A percentile compares a stretch with the other conserved stretches of the same genome.
Evolutionary conservation across 2,888 invertebrate species (phyloP).

Genomic region (Dynastes grantii): DNA sequence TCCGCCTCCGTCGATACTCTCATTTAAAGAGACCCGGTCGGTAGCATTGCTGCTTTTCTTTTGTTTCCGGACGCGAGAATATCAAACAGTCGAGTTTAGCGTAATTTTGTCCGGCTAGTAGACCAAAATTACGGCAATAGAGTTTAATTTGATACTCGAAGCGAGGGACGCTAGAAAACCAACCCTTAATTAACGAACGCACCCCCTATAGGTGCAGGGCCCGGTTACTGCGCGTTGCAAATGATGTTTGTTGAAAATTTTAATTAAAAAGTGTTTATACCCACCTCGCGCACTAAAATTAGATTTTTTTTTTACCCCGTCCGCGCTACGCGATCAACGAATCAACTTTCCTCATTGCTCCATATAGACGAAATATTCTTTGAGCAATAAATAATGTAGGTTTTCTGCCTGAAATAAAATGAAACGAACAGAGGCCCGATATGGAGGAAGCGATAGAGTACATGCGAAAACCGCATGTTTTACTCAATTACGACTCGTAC

Average conservation of each 20-base stretch:
- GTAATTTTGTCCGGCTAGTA: constrained; percentile 16
- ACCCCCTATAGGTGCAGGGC: constrained; percentile 4
- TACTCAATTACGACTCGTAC: constrained; percentile 32
- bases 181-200: constrained; percentile 28
- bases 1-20: neutral
- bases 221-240: neutral
- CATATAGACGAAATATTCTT: constrained; percentile 4
- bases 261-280: constrained; percentile 33
- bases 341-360: neutral
- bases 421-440: neutral
- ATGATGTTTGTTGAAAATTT: constrained; percentile 31
- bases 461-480: constrained; percentile 4
- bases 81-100: constrained; percentile 11
- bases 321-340: constrained; percentile 8
- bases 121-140: constrained; percentile 26
- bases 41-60: neutral
- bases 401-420: constrained; percentile 17
- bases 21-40: neutral
- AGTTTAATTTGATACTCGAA: constrained; percentile 28
- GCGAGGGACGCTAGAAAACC: constrained; percentile 17
- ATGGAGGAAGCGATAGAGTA: constrained; percentile 9
- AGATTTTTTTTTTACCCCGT: neutral
- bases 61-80: constrained; percentile 12
- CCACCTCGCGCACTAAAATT: constrained; percentile 9
- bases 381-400: constrained; percentile 7